Conservation (phyloP, 2,113 vertebrate genomes). For the Gymnocephalus cernua region DNA sequence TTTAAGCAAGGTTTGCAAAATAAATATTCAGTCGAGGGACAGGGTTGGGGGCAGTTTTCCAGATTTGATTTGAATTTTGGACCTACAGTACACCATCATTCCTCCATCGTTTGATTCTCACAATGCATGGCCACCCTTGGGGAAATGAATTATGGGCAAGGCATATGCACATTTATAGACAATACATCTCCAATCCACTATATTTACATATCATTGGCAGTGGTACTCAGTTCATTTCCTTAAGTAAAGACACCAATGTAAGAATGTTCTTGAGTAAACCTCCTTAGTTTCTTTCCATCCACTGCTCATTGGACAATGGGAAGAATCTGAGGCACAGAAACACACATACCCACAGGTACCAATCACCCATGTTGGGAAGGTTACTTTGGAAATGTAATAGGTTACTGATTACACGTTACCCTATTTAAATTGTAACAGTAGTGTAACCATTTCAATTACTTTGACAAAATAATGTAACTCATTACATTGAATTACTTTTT, state of each 20-base stretch:
- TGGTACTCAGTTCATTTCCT: not conserved
- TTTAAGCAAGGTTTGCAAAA: not conserved
- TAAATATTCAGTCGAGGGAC: not conserved
- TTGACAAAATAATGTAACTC: too few species aligned
- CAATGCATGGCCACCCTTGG: not conserved
- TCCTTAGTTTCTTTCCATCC: too few species aligned
- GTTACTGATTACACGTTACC: too few species aligned
- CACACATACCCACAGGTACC: too few species aligned
- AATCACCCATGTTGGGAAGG: too few species aligned
- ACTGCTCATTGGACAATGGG: too few species aligned
- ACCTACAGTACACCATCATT: not conserved
- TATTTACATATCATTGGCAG: not conserved
- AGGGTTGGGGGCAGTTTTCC: not conserved
- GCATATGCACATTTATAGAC: not conserved
- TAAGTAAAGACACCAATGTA: too few species aligned
- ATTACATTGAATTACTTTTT: too few species aligned
- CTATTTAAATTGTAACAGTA: too few species aligned
- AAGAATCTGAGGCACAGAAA: too few species aligned
- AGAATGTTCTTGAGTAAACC: not conserved
- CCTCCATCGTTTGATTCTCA: not conserved
- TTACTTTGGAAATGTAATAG: too few species aligned
- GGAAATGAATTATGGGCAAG: not conserved
- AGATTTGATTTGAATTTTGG: conserved; percentile 1
- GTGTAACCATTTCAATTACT: too few species aligned
- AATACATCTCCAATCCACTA: not conserved